A percentile compares a stretch with the other conserved stretches of the same genome.
phyloP scores from a whole-genome alignment of 2,797 vertebrate species.

The Rhynchonycteris naso region DNA sequence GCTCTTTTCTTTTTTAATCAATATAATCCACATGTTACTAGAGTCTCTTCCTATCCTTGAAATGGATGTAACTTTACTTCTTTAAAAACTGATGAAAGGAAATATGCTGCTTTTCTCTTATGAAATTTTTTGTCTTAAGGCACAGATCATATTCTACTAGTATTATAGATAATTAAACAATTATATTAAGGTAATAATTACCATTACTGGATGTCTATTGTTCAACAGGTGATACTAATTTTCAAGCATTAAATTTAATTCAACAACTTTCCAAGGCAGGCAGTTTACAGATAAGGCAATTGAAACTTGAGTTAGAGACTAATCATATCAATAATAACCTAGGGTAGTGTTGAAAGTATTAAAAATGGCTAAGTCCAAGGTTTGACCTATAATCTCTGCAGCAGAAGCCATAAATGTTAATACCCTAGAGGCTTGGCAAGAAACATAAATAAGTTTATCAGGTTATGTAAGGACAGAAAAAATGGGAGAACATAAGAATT shows the following conservation, averaged over 20 bases:
- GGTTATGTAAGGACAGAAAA: neutral
- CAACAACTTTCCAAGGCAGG: neutral
- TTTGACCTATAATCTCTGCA: neutral
- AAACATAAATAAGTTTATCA: neutral
- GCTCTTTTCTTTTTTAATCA: neutral
- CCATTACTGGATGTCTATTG: neutral
- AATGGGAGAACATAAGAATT: neutral
- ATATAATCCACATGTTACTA: neutral
- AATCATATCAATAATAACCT: neutral
- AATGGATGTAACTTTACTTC: neutral
- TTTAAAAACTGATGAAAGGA: neutral
- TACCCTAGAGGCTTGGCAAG: neutral
- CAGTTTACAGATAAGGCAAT: neutral
- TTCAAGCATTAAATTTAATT: slow-evolving; percentile 10
- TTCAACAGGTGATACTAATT: neutral
- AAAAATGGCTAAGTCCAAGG: neutral
- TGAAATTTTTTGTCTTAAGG: neutral
- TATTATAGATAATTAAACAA: neutral
- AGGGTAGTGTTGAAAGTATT: neutral
- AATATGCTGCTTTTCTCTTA: neutral
- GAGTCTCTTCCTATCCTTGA: neutral
- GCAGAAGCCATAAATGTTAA: neutral
- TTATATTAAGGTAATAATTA: neutral
- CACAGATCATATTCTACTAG: neutral
- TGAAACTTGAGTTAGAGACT: neutral